A percentile compares a stretch with the other conserved stretches of the same genome.
Conservation (phyloP, 2,888 invertebrate genomes). For the Rotaria socialis region DNA sequence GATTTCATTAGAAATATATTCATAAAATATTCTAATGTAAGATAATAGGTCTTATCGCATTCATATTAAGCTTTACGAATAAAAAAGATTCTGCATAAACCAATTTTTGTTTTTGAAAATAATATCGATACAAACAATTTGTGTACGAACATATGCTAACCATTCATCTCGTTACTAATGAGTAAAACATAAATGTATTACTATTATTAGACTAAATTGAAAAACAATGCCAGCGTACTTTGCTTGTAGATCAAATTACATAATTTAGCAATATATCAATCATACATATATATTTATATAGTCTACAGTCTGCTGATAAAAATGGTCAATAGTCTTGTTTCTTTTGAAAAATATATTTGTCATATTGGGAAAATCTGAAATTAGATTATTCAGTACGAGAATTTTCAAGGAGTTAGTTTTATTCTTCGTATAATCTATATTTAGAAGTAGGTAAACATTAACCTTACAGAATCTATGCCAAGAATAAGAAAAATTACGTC, state of each 20-base stretch:
- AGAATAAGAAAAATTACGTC: no score
- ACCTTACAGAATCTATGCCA: no score
- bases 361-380: no score
- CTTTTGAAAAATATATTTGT: no score
- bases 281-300: no score
- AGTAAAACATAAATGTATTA: background rate
- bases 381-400: no score
- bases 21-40: conserved; percentile 2
- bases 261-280: no score
- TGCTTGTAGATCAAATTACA: background rate
- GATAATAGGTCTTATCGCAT: background rate
- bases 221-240: background rate
- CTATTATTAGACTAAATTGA: background rate
- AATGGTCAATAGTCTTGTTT: no score
- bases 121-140: background rate
- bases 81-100: background rate
- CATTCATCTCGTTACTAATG: background rate
- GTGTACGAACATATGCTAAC: background rate
- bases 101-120: background rate
- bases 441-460: no score
- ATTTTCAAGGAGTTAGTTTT: no score
- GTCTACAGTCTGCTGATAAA: no score
- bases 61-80: background rate
- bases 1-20: background rate
- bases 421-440: no score